Evolutionary conservation across 2,888 invertebrate species (phyloP).

Genomic region (Drosophila emarginata): DNA sequence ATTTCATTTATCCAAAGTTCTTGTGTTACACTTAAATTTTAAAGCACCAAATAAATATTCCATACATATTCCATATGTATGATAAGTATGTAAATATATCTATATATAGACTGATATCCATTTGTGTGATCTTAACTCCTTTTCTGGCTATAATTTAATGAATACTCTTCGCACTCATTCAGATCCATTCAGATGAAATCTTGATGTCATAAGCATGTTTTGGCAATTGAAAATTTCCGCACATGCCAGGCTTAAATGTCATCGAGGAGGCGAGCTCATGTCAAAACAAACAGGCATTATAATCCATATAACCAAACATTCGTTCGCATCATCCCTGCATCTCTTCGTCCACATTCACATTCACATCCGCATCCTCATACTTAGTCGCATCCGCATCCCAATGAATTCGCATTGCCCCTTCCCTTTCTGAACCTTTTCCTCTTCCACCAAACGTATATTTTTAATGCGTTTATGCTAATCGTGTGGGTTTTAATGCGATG

Average conservation of each 20-base stretch:
- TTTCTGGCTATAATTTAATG: conserved; percentile 48
- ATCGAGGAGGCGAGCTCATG: conserved; percentile 61
- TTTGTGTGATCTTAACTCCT: conserved; percentile 5
- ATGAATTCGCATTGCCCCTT: neutral
- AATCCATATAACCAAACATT: conserved; percentile 53
- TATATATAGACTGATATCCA: neutral
- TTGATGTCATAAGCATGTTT: conserved; percentile 30
- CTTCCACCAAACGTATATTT: too few relatives aligned
- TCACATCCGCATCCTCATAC: neutral
- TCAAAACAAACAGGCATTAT: conserved; percentile 78
- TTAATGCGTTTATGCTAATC: conserved; percentile 82
- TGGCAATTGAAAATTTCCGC: conserved; percentile 72
- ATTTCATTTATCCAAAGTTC: too few relatives aligned
- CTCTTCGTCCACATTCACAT: conserved; percentile 4
- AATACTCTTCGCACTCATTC: conserved; percentile 64
- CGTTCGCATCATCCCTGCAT: conserved; percentile 13
- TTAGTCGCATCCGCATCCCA: too few relatives aligned
- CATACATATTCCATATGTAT: too few relatives aligned
- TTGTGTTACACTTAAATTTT: too few relatives aligned
- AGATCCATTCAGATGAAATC: conserved; percentile 16
- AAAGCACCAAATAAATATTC: too few relatives aligned
- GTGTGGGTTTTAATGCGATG: conserved; percentile 71
- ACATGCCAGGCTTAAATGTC: conserved; percentile 67
- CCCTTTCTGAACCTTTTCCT: conserved; percentile 1
- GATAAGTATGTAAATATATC: neutral